Evolutionary conservation across 2,888 invertebrate genomes (phyloP).

Genomic region (Apotomis capreana): DNA sequence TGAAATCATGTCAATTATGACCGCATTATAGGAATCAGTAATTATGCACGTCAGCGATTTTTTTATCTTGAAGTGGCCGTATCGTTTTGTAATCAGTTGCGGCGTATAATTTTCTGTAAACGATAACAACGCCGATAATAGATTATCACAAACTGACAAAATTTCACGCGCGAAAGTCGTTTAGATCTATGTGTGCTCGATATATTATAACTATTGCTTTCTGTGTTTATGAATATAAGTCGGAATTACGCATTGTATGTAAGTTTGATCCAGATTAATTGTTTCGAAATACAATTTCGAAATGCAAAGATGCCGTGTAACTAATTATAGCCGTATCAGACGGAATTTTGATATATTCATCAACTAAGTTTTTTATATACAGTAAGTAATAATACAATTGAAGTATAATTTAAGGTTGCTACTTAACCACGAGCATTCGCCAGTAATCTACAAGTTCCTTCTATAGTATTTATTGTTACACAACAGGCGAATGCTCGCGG

Average conservation of each 20-base stretch:
- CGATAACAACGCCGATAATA: constrained; percentile 34
- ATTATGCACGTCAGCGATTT: background rate
- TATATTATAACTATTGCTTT: background rate
- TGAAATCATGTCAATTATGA: too few species aligned
- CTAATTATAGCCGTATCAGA: too few species aligned
- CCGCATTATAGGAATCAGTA: background rate
- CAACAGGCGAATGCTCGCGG: too few species aligned
- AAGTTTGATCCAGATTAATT: background rate
- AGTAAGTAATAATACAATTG: too few species aligned
- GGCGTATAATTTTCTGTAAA: constrained; percentile 35
- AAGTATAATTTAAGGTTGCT: too few species aligned
- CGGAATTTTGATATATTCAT: too few species aligned
- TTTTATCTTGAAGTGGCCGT: constrained; percentile 15
- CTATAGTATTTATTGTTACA: too few species aligned
- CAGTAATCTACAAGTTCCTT: too few species aligned
- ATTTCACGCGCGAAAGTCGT: constrained; percentile 26
- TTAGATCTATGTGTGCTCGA: constrained; percentile 2
- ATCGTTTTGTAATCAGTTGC: constrained; percentile 33
- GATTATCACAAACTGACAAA: constrained; percentile 26
- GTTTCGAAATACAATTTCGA: too few species aligned
- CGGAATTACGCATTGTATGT: constrained; percentile 4
- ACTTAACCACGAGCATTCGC: too few species aligned
- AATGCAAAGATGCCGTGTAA: too few species aligned
- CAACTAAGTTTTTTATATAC: too few species aligned
- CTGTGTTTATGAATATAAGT: constrained; percentile 2